Evolutionary conservation across 2,113 vertebrate species (phyloP).

Genomic region (Peromyscus leucopus): DNA sequence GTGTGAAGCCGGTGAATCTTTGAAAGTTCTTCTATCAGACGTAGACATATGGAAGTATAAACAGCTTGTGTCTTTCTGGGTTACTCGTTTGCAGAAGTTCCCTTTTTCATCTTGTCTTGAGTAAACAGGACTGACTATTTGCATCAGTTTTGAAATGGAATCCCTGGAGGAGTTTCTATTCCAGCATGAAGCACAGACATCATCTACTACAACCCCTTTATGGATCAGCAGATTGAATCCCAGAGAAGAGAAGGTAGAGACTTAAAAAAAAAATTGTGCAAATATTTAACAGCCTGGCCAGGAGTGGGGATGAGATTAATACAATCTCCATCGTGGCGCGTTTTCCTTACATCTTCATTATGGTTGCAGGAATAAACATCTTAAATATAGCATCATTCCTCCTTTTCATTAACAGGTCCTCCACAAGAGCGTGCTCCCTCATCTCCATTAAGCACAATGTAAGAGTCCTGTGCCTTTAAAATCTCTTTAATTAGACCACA

Average conservation of each 20-base stretch:
- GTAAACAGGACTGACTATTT: not conserved
- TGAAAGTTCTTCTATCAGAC: constrained; percentile 33
- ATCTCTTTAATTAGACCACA: constrained; percentile 41
- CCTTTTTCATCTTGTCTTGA: constrained; percentile 28
- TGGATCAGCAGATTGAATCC: not conserved
- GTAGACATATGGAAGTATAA: not conserved
- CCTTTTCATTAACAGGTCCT: constrained; percentile 23
- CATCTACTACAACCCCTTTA: not conserved
- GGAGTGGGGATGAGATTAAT: not conserved
- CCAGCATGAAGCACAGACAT: not conserved
- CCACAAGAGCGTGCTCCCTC: not conserved
- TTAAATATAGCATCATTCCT: constrained; percentile 29
- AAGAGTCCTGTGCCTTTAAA: constrained; percentile 48
- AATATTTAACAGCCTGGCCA: constrained; percentile 28
- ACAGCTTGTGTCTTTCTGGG: constrained; percentile 32
- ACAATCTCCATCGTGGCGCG: not conserved
- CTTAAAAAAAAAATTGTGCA: not conserved
- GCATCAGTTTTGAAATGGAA: constrained; percentile 18
- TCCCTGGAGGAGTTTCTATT: not conserved
- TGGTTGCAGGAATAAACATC: constrained; percentile 33
- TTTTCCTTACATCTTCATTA: not conserved
- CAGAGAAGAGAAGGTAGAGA: constrained; percentile 6
- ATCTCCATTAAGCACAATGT: not conserved
- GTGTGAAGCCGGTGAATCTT: constrained; percentile 52
- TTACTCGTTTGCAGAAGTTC: not conserved